Base-by-base conservation (phyloP, 2,797 vertebrate genomes). In the Chaetodon trifasciatus region DNA sequence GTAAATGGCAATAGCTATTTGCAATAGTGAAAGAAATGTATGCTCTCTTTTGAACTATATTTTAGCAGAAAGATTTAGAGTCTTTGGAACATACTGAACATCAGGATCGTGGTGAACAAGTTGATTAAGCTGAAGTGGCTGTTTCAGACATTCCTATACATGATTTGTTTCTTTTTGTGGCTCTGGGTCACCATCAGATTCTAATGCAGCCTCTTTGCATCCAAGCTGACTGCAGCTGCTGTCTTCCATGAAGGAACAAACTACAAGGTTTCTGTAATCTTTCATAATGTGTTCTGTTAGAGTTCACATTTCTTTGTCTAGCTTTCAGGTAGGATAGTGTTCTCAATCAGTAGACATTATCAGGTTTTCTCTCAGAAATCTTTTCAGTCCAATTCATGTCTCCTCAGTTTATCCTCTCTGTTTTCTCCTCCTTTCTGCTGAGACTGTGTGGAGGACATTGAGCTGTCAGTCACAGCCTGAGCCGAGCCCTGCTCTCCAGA, bases 401-500 rank as follows among this genome's bases (percentile, higher is more conserved):
- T 68, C 13, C 12, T 56, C 12, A 7, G 17, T 47, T 35, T 42
- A 19, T 39, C 24, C 17, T 74, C 24, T 52, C 2, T 8, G 1
- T 21, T 39, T 12, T 40, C 49, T 19, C 32, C 12, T 24, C 3
- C 9, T 23, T 40, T 53, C 35, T 21, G 28, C 47, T 23, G 32
- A 69, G 53, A 39, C 60, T 11, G 39, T 49, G 56, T 0, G 1
- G 12, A 62, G 52, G 47, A 66, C 5, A 32, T 6, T 7, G 35
- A 47, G 70, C 50, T 17, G 42, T 71, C 15, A 63, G 65, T 39
- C 49, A 32, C 47, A 39, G 52, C 28, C 63, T 53, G 55, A 11
- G 39, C 47, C 10, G 0, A n/a, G 28, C 47, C 8, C 49, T 46
- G 35, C 28, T 78, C 82, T 67, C 52, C 60, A 70, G 67, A 80